Evolutionary conservation across 2,113 vertebrate genomes (phyloP).

Genomic region (Malurus elegans): DNA sequence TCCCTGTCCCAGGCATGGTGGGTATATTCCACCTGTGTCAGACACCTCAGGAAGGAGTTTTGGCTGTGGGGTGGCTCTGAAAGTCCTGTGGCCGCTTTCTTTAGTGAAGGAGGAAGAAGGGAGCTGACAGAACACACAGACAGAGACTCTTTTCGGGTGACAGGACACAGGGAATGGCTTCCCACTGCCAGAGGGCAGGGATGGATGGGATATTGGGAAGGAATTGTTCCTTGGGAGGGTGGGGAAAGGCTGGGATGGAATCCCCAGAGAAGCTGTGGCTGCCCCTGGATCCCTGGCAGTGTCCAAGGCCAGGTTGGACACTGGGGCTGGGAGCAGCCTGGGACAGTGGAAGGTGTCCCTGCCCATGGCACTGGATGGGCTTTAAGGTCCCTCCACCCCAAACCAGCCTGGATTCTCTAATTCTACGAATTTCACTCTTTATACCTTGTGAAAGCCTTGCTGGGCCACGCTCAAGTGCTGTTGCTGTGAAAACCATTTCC

Average conservation of each 20-base stretch:
- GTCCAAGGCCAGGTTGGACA: rapidly evolving
- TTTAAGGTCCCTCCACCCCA: rapidly evolving
- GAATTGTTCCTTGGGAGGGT: rapidly evolving
- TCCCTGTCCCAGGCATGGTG: too few species aligned
- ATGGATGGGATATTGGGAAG: background rate
- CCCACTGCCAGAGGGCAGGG: background rate
- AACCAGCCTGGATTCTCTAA: background rate
- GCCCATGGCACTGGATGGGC: rapidly evolving
- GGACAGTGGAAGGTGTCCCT: rapidly evolving
- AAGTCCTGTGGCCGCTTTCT: background rate
- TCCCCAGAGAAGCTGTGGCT: background rate
- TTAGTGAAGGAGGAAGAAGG: background rate
- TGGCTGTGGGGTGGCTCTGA: too few species aligned
- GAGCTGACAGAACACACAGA: background rate
- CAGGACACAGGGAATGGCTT: background rate
- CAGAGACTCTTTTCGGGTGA: background rate
- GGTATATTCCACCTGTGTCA: too few species aligned
- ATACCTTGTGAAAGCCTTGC: rapidly evolving
- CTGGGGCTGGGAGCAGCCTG: rapidly evolving
- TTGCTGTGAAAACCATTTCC: background rate
- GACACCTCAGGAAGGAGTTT: too few species aligned
- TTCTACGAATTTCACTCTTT: background rate
- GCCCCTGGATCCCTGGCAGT: background rate
- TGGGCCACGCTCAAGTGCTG: background rate
- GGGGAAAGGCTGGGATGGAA: rapidly evolving